Conservation (phyloP, 1,140 invertebrate species). For the Agrilus planipennis region DNA sequence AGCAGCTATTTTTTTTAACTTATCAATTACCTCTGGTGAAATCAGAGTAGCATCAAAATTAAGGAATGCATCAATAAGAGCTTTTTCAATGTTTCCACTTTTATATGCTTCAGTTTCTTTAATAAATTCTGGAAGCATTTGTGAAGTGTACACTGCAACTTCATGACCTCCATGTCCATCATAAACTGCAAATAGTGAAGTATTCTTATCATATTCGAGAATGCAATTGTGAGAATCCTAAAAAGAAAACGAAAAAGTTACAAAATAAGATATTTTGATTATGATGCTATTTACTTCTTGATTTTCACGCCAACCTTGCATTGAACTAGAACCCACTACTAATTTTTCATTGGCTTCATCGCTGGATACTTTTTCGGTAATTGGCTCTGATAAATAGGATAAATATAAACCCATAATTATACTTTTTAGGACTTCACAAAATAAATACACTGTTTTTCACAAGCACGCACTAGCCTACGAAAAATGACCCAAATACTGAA, state of each 20-base stretch:
- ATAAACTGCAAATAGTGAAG: slow-evolving; percentile 90
- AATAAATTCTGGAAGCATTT: slow-evolving; percentile 77
- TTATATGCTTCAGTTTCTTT: slow-evolving; percentile 70
- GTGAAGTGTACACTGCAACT: slow-evolving; percentile 83
- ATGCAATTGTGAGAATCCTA: slow-evolving; percentile 95
- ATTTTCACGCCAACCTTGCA: slow-evolving; percentile 94
- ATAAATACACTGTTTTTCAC: too few species aligned
- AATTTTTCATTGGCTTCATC: slow-evolving; percentile 63
- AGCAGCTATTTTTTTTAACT: slow-evolving; percentile 62
- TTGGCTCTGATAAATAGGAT: slow-evolving; percentile 82
- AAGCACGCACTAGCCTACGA: too few species aligned
- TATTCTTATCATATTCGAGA: slow-evolving; percentile 68
- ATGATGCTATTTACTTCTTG: slow-evolving; percentile 94
- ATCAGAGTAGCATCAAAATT: slow-evolving; percentile 77
- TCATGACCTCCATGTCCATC: slow-evolving; percentile 96
- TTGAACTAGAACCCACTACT: slow-evolving; percentile 79
- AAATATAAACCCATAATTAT: too few species aligned
- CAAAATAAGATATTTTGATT: too few species aligned
- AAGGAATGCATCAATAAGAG: slow-evolving; percentile 78
- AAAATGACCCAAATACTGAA: too few species aligned
- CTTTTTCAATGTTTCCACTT: slow-evolving; percentile 59
- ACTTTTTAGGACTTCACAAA: too few species aligned
- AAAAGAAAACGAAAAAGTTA: too few species aligned
- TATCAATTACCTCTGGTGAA: slow-evolving; percentile 55
- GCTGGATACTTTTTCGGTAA: slow-evolving; percentile 73